Evolutionary conservation across 1,140 invertebrate species (phyloP).

Genomic region (Lepidurus couesii): DNA sequence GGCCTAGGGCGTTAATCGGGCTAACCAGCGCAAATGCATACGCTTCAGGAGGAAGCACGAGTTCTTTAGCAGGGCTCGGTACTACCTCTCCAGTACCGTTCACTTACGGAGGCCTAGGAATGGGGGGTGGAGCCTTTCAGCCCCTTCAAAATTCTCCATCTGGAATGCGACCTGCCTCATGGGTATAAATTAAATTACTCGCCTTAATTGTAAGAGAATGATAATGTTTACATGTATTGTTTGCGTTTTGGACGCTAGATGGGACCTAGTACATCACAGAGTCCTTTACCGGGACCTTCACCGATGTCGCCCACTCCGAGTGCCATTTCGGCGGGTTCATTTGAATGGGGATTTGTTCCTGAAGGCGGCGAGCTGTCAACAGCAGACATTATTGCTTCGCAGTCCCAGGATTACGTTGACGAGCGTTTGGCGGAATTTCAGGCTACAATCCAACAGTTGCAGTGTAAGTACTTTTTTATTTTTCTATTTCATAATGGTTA

Average conservation of each 20-base stretch:
- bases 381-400: conserved; percentile 83
- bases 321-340: conserved; percentile 32
- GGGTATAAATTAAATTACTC: background rate
- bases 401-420: conserved; percentile 89
- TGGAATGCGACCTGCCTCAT: background rate
- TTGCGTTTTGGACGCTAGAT: background rate
- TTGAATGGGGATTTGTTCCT: conserved; percentile 36
- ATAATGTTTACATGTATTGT: background rate
- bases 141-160: background rate
- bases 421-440: conserved; percentile 89
- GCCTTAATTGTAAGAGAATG: background rate
- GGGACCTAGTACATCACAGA: background rate
- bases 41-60: conserved; percentile 12
- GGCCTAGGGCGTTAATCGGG: conserved; percentile 5
- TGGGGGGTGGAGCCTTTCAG: background rate
- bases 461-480: conserved; percentile 58
- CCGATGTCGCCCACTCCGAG: conserved; percentile 25
- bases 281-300: conserved; percentile 16
- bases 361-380: conserved; percentile 70
- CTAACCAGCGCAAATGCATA: background rate
- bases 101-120: background rate
- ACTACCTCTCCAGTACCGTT: background rate
- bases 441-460: conserved; percentile 78
- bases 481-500: background rate
- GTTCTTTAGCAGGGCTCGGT: background rate